These are phyloP conservation scores for Lithophane leautieri DNA, from an alignment of 2,888 invertebrate genomes.

Conservation along the genomic window DNA sequence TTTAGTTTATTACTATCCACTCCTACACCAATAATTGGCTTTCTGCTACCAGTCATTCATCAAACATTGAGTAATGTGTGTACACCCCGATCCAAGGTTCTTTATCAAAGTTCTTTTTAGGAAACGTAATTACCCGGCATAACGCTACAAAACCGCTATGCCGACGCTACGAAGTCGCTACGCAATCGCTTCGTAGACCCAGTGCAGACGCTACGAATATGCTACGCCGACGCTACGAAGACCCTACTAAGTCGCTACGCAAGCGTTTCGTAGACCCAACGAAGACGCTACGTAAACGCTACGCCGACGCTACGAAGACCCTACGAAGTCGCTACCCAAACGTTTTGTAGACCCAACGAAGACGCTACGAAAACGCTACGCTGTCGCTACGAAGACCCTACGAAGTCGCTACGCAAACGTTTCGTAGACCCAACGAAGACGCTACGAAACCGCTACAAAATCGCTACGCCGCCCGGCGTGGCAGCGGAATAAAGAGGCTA, in stretches of 20 bases:
- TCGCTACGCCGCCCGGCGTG: not conserved
- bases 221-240: too few species aligned
- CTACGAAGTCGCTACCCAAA: not conserved
- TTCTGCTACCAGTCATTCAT: not conserved
- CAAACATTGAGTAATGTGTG: not conserved
- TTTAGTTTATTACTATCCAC: not conserved
- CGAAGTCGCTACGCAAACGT: not conserved
- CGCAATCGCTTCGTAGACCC: too few species aligned
- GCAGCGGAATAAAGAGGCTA: not conserved
- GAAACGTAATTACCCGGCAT: not conserved
- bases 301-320: not conserved
- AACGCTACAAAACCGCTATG: not conserved
- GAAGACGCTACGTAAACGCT: not conserved
- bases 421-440: not conserved
- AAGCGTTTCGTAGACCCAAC: not conserved
- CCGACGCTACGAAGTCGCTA: too few species aligned
- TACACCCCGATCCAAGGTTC: not conserved
- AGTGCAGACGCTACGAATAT: too few species aligned
- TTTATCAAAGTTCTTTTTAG: not conserved
- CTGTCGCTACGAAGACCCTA: too few species aligned
- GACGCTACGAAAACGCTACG: not conserved
- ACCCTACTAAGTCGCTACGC: not conserved
- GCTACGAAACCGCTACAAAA: not conserved
- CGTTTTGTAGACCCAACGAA: not conserved
- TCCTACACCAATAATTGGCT: not conserved